phyloP scores from a whole-genome alignment of 2,797 vertebrate genomes.

The Melanotaenia pygmaea region DNA sequence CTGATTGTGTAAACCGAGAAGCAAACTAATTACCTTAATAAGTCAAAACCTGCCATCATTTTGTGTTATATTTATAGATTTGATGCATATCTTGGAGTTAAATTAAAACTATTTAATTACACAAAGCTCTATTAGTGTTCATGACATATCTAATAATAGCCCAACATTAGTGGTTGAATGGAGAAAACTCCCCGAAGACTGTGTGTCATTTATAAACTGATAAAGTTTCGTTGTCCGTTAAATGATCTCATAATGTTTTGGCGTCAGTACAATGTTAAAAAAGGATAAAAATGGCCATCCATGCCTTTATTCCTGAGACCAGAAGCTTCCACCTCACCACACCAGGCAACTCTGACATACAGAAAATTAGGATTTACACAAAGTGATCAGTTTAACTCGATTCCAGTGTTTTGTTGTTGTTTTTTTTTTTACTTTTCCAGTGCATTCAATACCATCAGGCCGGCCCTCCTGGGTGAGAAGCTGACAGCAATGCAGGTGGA shows the following conservation, averaged over 20 bases:
- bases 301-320: no score
- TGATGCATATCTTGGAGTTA: slow-evolving; percentile 13
- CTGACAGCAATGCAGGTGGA: no score
- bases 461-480: no score
- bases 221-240: slow-evolving; percentile 47
- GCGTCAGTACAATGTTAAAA: not conserved
- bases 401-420: no score
- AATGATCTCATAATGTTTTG: slow-evolving; percentile 23
- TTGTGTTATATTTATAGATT: slow-evolving; percentile 16
- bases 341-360: no score
- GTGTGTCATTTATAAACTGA: not conserved
- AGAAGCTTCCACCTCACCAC: no score
- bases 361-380: no score
- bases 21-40: not conserved
- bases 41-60: not conserved
- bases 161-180: slow-evolving; percentile 20
- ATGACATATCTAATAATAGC: slow-evolving; percentile 28
- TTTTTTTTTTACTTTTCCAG: no score
- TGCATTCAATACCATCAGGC: no score
- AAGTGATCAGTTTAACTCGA: no score
- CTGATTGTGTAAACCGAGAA: not conserved
- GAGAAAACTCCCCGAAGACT: not conserved
- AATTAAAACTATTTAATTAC: slow-evolving; percentile 37
- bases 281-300: no score
- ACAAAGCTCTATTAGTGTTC: slow-evolving; percentile 9